These are phyloP conservation scores for Eulemur macaco DNA, from an alignment of 2,113 vertebrate genomes.

Conservation along the genomic window DNA sequence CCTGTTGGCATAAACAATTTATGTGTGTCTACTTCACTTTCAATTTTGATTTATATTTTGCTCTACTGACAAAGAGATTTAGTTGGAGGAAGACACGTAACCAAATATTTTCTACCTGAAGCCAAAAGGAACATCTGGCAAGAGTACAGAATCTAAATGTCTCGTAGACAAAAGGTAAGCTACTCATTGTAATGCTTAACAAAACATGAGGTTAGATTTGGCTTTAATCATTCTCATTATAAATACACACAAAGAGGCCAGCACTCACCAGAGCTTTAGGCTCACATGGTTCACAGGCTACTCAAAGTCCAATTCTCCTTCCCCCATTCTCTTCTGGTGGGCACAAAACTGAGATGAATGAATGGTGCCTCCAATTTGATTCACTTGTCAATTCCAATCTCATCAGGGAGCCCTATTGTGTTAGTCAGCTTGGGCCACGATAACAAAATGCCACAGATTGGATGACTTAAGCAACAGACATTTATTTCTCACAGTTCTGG, in stretches of 20 bases:
- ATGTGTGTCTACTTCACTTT: neutral
- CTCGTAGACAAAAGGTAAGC: neutral
- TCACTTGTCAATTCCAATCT: neutral
- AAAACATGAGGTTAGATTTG: neutral
- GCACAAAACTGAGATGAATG: neutral
- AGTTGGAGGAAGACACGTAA: neutral
- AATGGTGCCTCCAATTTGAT: neutral
- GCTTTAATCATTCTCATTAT: neutral
- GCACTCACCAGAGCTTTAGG: neutral
- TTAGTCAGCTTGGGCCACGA: neutral
- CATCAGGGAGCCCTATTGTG: neutral
- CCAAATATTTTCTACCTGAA: neutral
- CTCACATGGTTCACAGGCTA: neutral
- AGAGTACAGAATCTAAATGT: neutral
- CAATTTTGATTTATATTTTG: neutral
- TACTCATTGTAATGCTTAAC: neutral
- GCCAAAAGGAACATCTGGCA: neutral
- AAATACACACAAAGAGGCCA: neutral
- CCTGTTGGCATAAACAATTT: constrained; percentile 19
- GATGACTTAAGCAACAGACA: neutral
- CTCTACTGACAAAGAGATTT: neutral
- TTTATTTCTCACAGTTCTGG: neutral
- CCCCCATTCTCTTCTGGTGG: neutral
- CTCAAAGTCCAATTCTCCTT: neutral
- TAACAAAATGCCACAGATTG: neutral